These are phyloP conservation scores for Tinamus guttatus DNA, from an alignment of 2,113 vertebrate genomes.

Conservation along the genomic window DNA sequence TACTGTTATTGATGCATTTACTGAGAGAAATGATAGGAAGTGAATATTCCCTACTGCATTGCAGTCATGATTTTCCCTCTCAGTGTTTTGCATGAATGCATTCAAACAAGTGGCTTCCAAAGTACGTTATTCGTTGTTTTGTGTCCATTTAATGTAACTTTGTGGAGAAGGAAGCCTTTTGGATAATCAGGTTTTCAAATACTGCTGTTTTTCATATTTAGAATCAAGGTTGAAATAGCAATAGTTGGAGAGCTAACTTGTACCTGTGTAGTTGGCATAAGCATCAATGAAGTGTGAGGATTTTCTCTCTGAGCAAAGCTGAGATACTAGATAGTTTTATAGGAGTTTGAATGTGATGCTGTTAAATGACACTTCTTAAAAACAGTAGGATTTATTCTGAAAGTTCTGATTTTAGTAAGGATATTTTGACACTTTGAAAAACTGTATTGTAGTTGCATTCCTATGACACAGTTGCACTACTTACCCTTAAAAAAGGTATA, in stretches of 20 bases:
- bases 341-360: not conserved
- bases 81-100: not conserved
- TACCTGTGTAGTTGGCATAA: not conserved
- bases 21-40: not conserved
- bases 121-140: not conserved
- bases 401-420: not conserved
- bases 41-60: not conserved
- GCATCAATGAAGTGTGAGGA: not conserved
- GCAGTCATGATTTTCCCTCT: not conserved
- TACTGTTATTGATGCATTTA: not conserved
- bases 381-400: not conserved
- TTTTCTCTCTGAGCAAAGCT: not conserved
- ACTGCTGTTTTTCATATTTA: not conserved
- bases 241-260: not conserved
- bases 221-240: not conserved
- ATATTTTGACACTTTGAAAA: not conserved
- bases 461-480: fast-evolving
- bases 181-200: not conserved
- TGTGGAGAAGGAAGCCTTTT: fast-evolving
- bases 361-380: not conserved
- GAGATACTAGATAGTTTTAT: not conserved
- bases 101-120: not conserved
- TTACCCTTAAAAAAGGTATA: not conserved
- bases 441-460: not conserved
- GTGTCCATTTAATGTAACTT: not conserved